Percentiles rank a stretch among this genome's conserved stretches.
Evolutionary conservation across 2,113 vertebrate genomes (phyloP).

Genomic region (Reinhardtius hippoglossoides): DNA sequence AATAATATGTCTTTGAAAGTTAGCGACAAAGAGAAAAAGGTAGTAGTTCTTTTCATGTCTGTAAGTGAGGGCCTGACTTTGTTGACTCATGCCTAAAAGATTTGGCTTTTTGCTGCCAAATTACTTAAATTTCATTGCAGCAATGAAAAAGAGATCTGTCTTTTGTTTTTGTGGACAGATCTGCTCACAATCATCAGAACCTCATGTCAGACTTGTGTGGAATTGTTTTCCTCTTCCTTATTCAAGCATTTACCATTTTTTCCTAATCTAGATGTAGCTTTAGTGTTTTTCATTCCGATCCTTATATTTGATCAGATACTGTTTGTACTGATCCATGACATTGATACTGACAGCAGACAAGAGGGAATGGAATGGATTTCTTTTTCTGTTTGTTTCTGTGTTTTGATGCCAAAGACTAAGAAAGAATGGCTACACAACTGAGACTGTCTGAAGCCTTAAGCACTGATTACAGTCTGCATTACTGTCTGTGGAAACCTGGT

Average conservation of each 20-base stretch:
- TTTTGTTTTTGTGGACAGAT: neutral
- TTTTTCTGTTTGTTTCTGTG: neutral
- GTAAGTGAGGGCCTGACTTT: neutral
- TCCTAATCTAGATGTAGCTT: neutral
- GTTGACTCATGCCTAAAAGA: slow-evolving; percentile 13
- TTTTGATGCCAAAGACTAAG: no score
- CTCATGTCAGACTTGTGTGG: neutral
- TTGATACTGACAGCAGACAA: neutral
- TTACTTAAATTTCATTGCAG: neutral
- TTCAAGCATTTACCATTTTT: neutral
- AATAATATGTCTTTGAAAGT: neutral
- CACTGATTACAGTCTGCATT: no score
- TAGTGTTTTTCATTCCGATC: neutral
- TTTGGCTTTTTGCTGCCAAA: neutral
- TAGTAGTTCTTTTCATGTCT: neutral
- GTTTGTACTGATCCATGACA: neutral
- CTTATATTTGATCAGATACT: slow-evolving; percentile 6
- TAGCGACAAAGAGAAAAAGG: neutral
- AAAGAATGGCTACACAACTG: no score
- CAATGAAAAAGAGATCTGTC: neutral
- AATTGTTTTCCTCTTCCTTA: neutral
- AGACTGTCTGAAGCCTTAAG: no score
- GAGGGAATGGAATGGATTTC: neutral
- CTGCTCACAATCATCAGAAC: neutral
- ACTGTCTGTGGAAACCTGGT: no score